Evolutionary conservation across 2,113 vertebrate genomes (phyloP).

Genomic region (Paradoxurus hermaphroditus): DNA sequence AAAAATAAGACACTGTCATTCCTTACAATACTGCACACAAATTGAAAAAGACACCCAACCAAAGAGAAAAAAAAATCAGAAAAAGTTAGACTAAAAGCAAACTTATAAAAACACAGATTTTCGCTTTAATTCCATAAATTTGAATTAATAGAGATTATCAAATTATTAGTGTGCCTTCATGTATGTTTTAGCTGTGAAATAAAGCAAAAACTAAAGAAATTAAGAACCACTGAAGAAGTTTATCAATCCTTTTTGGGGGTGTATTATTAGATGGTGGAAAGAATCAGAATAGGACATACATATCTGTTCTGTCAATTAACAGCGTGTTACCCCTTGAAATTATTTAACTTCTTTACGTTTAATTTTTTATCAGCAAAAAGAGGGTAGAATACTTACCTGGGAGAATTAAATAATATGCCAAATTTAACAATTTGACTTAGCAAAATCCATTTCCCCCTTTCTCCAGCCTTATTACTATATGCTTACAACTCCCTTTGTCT

Average conservation of each 20-base stretch:
- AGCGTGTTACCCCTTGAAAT: neutral
- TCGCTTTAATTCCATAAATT: neutral
- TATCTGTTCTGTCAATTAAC: neutral
- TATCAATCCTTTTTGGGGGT: neutral
- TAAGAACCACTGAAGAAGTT: neutral
- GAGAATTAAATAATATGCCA: neutral
- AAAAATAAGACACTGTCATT: neutral
- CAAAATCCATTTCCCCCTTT: neutral
- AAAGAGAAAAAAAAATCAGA: neutral
- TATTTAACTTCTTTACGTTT: neutral
- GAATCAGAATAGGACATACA: neutral
- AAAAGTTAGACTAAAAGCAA: neutral
- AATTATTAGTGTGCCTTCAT: neutral
- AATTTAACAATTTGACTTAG: neutral
- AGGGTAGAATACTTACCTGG: neutral
- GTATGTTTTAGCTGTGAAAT: neutral
- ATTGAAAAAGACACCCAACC: neutral
- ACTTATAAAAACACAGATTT: neutral
- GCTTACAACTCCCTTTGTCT: neutral
- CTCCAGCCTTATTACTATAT: neutral
- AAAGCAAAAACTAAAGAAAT: neutral
- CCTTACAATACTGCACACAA: neutral
- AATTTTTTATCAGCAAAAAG: neutral
- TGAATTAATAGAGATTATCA: neutral
- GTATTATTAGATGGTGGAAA: neutral